Evolutionary conservation across 2,888 invertebrate species (phyloP).

Genomic region (Strigamia crassipes): DNA sequence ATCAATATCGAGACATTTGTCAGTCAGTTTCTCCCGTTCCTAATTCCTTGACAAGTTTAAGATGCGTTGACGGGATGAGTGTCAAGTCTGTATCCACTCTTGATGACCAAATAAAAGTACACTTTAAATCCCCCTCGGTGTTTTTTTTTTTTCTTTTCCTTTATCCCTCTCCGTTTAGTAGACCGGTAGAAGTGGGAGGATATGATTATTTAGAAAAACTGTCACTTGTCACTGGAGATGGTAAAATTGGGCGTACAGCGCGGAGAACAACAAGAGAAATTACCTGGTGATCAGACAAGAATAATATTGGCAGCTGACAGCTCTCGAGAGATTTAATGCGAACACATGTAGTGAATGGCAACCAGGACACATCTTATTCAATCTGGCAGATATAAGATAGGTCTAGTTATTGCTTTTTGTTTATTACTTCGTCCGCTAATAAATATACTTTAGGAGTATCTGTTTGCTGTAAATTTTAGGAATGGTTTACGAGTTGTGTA

Average conservation of each 20-base stretch:
- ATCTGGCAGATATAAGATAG: background rate
- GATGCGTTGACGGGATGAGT: background rate
- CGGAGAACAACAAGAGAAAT: background rate
- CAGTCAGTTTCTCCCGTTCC: background rate
- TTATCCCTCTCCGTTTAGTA: background rate
- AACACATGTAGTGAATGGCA: background rate
- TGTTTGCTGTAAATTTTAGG: background rate
- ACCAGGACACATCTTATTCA: constrained; percentile 4
- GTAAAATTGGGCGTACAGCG: background rate
- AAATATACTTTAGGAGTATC: background rate
- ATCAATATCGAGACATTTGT: background rate
- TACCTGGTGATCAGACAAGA: constrained; percentile 8
- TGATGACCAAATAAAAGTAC: constrained; percentile 1
- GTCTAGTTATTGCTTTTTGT: constrained; percentile 10
- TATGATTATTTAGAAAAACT: constrained; percentile 8
- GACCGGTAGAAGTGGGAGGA: background rate
- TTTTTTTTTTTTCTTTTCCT: background rate
- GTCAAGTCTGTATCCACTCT: constrained; percentile 10
- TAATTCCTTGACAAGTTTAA: constrained; percentile 4
- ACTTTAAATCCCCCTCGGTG: constrained; percentile 1
- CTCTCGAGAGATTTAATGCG: constrained; percentile 10
- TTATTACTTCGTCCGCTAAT: background rate
- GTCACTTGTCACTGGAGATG: background rate
- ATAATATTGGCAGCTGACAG: constrained; percentile 4
- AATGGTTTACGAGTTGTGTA: background rate